A percentile compares a stretch with the other conserved stretches of the same genome.
Conservation (phyloP, 2,797 vertebrate genomes). For the Microhierax caerulescens region DNA sequence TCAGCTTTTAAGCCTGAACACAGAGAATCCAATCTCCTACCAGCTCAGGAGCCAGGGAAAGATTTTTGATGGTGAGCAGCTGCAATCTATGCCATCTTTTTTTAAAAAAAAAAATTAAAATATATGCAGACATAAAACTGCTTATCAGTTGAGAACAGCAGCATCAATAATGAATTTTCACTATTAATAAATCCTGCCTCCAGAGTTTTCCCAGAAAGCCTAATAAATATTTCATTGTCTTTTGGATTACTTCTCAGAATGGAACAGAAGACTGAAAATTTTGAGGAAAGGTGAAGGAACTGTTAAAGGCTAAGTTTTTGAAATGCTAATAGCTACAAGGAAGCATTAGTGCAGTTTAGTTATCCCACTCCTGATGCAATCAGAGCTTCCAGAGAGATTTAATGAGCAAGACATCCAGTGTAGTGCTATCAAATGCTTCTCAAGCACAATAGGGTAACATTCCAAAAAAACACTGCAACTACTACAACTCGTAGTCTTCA, state of each 20-base stretch:
- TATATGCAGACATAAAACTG: neutral
- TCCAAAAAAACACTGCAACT: neutral
- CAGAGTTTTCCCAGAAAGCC: slow-evolving; percentile 12
- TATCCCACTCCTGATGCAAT: too few relatives aligned
- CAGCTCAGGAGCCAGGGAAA: neutral
- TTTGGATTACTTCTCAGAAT: too few relatives aligned
- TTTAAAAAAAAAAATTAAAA: neutral
- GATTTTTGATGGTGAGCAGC: neutral
- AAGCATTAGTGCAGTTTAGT: neutral
- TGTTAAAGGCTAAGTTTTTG: neutral
- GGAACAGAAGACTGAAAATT: neutral
- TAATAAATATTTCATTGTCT: slow-evolving; percentile 44
- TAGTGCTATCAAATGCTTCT: neutral
- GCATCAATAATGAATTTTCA: slow-evolving; percentile 17
- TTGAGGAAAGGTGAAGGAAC: neutral
- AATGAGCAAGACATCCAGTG: neutral
- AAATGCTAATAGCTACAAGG: neutral
- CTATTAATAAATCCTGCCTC: slow-evolving; percentile 14
- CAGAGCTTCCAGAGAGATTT: neutral
- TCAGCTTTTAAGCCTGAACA: neutral
- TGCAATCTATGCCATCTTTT: neutral
- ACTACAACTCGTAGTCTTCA: neutral
- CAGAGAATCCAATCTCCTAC: neutral
- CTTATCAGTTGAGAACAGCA: neutral
- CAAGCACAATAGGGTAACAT: neutral